Percentiles rank a stretch among this genome's conserved stretches.
phyloP scores from a whole-genome alignment of 1,140 invertebrate genomes.

The Microvelia longipes region DNA sequence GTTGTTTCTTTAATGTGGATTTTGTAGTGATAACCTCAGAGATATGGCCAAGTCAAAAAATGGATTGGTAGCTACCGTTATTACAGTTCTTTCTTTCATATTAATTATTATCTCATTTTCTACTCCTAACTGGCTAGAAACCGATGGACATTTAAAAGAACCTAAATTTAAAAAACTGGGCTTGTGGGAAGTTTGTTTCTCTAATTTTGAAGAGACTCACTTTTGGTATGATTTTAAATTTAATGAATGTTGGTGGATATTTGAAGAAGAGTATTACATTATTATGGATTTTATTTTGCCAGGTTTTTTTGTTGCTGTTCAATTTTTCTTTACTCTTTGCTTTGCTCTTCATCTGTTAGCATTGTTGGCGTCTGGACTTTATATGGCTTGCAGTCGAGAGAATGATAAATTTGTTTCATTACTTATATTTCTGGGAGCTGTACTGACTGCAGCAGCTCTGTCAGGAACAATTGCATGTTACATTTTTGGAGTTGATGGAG shows the following conservation, averaged over 20 bases:
- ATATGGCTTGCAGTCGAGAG: constrained; percentile 57
- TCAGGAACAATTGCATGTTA: constrained; percentile 57
- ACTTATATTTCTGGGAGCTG: constrained; percentile 51
- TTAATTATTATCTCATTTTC: constrained; percentile 75
- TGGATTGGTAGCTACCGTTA: constrained; percentile 48
- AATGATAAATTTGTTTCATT: constrained; percentile 60
- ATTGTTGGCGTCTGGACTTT: constrained; percentile 50
- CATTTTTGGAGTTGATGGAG: constrained; percentile 74
- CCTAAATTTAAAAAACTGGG: constrained; percentile 71
- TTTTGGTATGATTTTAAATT: constrained; percentile 67
- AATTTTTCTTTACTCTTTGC: constrained; percentile 79
- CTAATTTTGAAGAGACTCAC: constrained; percentile 60
- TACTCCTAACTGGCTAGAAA: constrained; percentile 83
- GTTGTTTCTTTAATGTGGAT: too few species aligned
- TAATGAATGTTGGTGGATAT: constrained; percentile 77
- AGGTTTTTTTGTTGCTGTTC: constrained; percentile 81
- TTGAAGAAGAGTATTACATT: constrained; percentile 84
- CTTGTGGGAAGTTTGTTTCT: constrained; percentile 85
- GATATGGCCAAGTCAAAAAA: constrained; percentile 45
- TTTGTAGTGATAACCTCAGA: too few species aligned
- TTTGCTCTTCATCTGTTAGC: constrained; percentile 60
- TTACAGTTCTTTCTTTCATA: constrained; percentile 48
- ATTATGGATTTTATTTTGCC: constrained; percentile 66
- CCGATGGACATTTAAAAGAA: constrained; percentile 59
- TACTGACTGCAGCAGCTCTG: constrained; percentile 46